Percentiles rank a stretch among this genome's conserved stretches.
Conservation (phyloP, 2,797 vertebrate genomes). For the Schizothorax lantsangensis region DNA sequence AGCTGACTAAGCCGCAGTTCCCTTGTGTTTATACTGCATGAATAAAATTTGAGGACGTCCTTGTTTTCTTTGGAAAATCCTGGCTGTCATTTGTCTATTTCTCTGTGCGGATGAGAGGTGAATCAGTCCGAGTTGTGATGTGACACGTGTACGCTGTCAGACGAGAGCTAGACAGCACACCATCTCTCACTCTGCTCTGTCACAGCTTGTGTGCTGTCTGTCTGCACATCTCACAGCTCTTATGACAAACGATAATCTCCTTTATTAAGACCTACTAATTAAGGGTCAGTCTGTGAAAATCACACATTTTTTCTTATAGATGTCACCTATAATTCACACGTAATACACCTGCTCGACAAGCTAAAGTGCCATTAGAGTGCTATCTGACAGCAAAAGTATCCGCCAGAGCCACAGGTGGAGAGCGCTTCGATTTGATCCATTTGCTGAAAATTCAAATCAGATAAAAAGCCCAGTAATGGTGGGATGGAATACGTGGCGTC, state of each 20-base stretch:
- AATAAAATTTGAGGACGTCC: constrained; percentile 48
- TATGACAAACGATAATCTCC: constrained; percentile 3
- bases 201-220: constrained; percentile 10
- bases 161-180: constrained; percentile 19
- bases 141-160: constrained; percentile 32
- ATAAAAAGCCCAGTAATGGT: constrained; percentile 53
- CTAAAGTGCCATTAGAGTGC: constrained; percentile 55
- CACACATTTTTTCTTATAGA: background rate
- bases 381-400: constrained; percentile 61
- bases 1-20: constrained; percentile 43
- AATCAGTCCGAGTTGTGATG: constrained; percentile 37
- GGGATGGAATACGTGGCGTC: constrained; percentile 12
- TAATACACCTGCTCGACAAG: background rate
- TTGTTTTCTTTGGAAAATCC: constrained; percentile 42
- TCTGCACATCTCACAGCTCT: constrained; percentile 4
- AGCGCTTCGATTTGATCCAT: constrained; percentile 52
- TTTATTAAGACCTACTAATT: constrained; percentile 7
- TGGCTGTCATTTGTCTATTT: constrained; percentile 56
- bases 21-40: constrained; percentile 34
- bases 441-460: constrained; percentile 61
- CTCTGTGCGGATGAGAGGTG: constrained; percentile 45
- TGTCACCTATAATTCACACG: background rate
- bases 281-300: constrained; percentile 11
- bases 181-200: constrained; percentile 21
- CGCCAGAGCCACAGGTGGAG: constrained; percentile 37